Conservation (phyloP, 2,888 invertebrate species). For the Belgica antarctica region DNA sequence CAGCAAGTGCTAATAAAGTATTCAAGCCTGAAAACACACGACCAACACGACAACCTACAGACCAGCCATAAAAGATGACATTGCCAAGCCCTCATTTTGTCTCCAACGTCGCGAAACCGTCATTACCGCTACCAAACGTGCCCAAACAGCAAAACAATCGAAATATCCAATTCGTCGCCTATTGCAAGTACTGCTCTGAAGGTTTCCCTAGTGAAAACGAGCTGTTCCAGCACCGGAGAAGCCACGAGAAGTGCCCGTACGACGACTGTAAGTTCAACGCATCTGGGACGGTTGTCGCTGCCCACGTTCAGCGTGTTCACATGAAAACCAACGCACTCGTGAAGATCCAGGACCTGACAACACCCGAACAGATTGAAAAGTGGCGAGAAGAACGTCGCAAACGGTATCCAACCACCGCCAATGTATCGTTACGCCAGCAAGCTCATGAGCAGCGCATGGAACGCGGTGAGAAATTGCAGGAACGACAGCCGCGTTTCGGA, state of each 20-base stretch:
- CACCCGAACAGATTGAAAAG: conserved; percentile 77
- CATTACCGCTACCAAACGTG: neutral
- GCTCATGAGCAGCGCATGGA: conserved; percentile 65
- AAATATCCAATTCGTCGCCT: neutral
- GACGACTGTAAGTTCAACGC: conserved; percentile 39
- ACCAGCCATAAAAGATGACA: too few species aligned
- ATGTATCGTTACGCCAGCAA: conserved; percentile 64
- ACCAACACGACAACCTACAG: too few species aligned
- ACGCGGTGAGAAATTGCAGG: conserved; percentile 71
- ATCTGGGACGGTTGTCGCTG: neutral
- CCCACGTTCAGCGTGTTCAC: conserved; percentile 30
- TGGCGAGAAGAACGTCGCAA: conserved; percentile 81
- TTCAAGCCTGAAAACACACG: too few species aligned
- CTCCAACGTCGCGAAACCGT: neutral
- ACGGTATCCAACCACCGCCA: conserved; percentile 72
- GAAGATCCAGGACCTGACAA: conserved; percentile 69
- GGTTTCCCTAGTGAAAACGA: conserved; percentile 22
- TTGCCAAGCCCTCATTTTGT: conserved; percentile 34
- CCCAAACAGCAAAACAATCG: neutral
- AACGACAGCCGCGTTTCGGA: conserved; percentile 54
- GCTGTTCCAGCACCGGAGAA: conserved; percentile 2
- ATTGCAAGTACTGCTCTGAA: conserved; percentile 21
- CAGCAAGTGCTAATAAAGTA: too few species aligned
- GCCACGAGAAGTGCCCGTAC: conserved; percentile 32
- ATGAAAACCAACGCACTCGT: neutral